Evolutionary conservation across 1,140 invertebrate species (phyloP), one percentile per base, ranked within the genome.

Genomic region (Caenorhabditis latens): DNA sequence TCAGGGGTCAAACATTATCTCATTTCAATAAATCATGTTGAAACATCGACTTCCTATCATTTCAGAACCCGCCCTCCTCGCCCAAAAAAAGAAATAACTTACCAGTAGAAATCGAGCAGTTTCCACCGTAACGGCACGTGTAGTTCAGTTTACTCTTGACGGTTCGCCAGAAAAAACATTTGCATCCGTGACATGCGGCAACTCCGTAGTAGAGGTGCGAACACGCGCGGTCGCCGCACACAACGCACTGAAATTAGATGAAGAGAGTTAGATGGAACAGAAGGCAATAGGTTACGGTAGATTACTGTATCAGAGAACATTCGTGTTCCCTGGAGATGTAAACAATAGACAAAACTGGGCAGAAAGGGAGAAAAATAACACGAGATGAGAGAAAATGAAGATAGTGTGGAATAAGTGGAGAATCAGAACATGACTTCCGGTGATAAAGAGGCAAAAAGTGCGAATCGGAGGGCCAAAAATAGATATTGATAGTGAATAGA

Each of bases 181-280:
- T 98, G 93, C 97, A 98, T 1, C 97, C 96, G 90, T 98, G 97
- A 91, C 97, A 98, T 19, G 96, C 96, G 2, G 96, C 96, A 0
- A 97, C 96, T 3, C 96, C 96, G 92, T 98, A 98, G 92, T 98
- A 92, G 86, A 90, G 91, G 83, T 92, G 91, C 40, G 86, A 89
- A 84, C 90, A 91, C 6, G 91, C 91, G 40, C 91, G 87, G 63
- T 91, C 90, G 40, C 90, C 90, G 63, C 90, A 91, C 32, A 91
- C 91, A 65, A 91, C 91, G 87, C 91, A 91, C 89, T 91, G 58
- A 89, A 91, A 88, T 32, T 32, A 32, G 32, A 46, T 24, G 21
- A 42, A 42, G 24, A 21, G 42, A 61, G 16, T 24, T 61, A 61
- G 24, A 11, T 61, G 9, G 24, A 61, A n/a, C 8, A n/a, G 19